These are phyloP conservation scores for Hydrozoanthus tunicans DNA, from an alignment of 64 coral and sea anemone species.

Conservation along the genomic window DNA sequence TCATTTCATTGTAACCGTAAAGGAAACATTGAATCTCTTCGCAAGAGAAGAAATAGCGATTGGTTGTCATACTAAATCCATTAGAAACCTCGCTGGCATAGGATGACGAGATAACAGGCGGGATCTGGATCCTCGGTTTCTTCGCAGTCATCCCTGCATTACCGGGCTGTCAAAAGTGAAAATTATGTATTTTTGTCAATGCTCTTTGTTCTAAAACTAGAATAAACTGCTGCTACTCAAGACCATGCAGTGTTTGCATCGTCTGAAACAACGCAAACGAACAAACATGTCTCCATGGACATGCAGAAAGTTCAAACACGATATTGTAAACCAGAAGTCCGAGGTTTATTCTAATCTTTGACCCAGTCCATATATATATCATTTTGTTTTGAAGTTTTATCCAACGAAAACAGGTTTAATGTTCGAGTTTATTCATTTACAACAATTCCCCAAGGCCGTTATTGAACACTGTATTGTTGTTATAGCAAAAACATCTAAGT, in stretches of 20 bases:
- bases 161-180: background rate
- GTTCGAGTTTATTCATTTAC: background rate
- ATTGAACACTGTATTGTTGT: background rate
- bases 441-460: slow-evolving; percentile 38
- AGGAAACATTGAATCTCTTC: slow-evolving; percentile 26
- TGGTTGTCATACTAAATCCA: background rate
- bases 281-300: background rate
- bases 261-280: background rate
- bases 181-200: background rate
- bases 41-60: slow-evolving; percentile 7
- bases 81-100: background rate
- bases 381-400: background rate
- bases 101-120: background rate
- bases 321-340: background rate
- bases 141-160: slow-evolving; percentile 22
- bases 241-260: background rate
- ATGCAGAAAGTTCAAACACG: background rate
- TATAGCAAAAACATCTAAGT: background rate
- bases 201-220: background rate
- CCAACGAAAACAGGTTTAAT: slow-evolving; percentile 3
- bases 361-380: background rate
- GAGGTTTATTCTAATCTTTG: background rate
- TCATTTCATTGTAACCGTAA: slow-evolving; percentile 26
- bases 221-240: background rate
- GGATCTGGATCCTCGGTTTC: background rate